Evolutionary conservation across 2,888 invertebrate genomes (phyloP), one percentile per base, ranked within the genome.

Genomic region (Brenthis daphne): DNA sequence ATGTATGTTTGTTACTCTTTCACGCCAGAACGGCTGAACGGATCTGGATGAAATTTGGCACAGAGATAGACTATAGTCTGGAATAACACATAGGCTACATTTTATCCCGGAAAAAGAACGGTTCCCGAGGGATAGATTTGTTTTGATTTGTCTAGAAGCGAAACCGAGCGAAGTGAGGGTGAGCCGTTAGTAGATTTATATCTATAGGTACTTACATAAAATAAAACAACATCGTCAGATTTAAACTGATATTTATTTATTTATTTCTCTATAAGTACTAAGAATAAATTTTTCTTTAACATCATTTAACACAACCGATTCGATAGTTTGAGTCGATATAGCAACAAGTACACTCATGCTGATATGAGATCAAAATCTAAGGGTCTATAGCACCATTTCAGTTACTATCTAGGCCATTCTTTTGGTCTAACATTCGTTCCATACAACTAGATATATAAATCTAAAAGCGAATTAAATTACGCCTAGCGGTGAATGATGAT

Each of bases 301-400:
- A 86, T 85, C 85, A 86, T 84, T 79, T 84, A 87, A 91, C 91
- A 91, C 90, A 91, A 91, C 90, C 90, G 81, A 85, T 84, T 81
- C 82, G 78, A 77, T 87, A 83, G 80, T 82, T 81, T 82, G 79
- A 83, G 82, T 84, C 83, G 83, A 77, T 77, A 84, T 79, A 79
- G 70, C 69, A 72, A 72, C 69, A 68, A 43, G 37, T 65, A 70
- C 68, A 63, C 67, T 58, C 75, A 73, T 72, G 80, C 82, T 87
- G 90, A 89, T 91, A 90, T 88, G 92, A 92, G 91, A 91, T 91
- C 91, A 90, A 85, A 83, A 84, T 87, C 88, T 91, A 89, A 77
- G 84, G 81, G 83, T 86, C 86, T 90, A 90, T 92, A 92, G 92
- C 92, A 92, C 92, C 92, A 89, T 85, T 87, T 87, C 89, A 86